These are phyloP conservation scores for Halocynthia roretzi DNA, from an alignment of 23 tunicate species.

Conservation along the genomic window DNA sequence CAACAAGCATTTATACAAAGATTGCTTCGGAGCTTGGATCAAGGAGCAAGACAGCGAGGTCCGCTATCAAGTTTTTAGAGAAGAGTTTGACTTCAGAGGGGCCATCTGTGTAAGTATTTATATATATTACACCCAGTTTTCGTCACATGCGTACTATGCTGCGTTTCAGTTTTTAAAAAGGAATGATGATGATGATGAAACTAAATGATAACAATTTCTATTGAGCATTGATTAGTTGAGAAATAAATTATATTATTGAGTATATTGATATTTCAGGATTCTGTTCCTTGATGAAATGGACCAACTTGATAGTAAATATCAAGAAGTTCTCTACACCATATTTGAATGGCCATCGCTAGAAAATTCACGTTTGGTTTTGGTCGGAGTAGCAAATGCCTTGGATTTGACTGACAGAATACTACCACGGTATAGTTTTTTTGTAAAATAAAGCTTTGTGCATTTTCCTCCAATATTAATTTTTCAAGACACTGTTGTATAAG, in stretches of 20 bases:
- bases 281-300: conserved; percentile 97
- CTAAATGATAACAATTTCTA: too few relatives aligned
- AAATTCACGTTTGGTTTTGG: conserved; percentile 57
- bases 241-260: too few relatives aligned
- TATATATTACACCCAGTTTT: background rate
- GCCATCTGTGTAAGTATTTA: conserved; percentile 44
- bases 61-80: conserved; percentile 53
- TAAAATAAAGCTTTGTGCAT: background rate
- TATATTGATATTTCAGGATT: conserved; percentile 26
- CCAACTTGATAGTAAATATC: conserved; percentile 68
- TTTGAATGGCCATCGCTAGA: conserved; percentile 57
- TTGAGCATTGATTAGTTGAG: too few relatives aligned
- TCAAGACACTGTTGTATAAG: background rate
- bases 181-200: too few relatives aligned
- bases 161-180: too few relatives aligned
- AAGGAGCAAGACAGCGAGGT: conserved; percentile 23
- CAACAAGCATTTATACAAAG: conserved; percentile 54
- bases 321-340: conserved; percentile 84
- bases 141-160: too few relatives aligned
- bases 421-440: conserved; percentile 56
- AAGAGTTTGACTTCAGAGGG: conserved; percentile 28
- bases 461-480: background rate
- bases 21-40: conserved; percentile 58
- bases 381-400: conserved; percentile 95
- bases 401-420: conserved; percentile 93